Percentiles rank a stretch among this genome's conserved stretches.
Conservation (phyloP, 2,113 vertebrate genomes). For the Xiphias gladius region DNA sequence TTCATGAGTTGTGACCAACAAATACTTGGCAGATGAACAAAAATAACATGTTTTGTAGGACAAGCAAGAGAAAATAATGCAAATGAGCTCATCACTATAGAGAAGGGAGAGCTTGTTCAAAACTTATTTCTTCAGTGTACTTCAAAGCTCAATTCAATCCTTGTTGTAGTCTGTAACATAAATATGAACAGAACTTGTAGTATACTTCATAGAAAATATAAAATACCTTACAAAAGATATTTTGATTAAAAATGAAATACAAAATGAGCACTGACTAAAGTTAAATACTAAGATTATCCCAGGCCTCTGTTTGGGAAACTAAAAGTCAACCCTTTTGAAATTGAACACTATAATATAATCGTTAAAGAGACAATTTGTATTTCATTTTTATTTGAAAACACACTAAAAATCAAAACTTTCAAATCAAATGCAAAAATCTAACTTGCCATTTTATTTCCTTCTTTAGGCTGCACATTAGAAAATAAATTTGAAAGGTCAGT, state of each 20-base stretch:
- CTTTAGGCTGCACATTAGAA: too few relatives aligned
- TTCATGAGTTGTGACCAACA: neutral
- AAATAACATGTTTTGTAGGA: neutral
- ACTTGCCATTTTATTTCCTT: too few relatives aligned
- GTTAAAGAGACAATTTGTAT: neutral
- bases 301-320: neutral
- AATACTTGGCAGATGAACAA: neutral
- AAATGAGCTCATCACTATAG: neutral
- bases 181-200: neutral
- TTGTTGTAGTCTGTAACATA: neutral
- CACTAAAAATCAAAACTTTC: too few relatives aligned
- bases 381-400: too few relatives aligned
- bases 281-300: neutral
- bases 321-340: neutral
- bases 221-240: neutral
- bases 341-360: neutral
- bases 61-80: neutral
- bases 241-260: neutral
- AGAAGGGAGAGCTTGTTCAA: slow-evolving; percentile 2
- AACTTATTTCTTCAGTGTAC: neutral
- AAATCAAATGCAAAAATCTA: too few relatives aligned
- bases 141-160: neutral
- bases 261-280: neutral
- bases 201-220: neutral
- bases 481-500: too few relatives aligned